These are phyloP conservation scores for Spea hammondii DNA, from an alignment of 2,797 vertebrate genomes.

Conservation along the genomic window DNA sequence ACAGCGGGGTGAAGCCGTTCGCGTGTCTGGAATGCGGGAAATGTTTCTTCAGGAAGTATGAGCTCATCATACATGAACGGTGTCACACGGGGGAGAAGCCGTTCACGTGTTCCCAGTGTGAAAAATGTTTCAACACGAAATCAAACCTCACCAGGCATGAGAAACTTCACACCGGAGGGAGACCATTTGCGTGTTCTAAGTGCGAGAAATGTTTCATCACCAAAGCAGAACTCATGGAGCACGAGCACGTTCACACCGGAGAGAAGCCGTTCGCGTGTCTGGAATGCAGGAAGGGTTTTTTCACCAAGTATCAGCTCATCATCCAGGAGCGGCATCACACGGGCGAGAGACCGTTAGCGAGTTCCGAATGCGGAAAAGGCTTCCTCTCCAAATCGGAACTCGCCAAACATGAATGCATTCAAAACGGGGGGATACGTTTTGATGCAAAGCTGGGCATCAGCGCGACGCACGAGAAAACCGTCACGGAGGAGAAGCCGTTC, in stretches of 20 bases:
- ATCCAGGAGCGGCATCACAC: not conserved
- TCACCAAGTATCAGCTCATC: not conserved
- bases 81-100: constrained; percentile 32
- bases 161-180: constrained; percentile 32
- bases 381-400: not conserved
- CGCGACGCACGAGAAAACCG: not conserved
- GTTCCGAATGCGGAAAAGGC: not conserved
- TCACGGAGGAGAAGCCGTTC: not conserved
- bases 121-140: constrained; percentile 62
- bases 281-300: constrained; percentile 4
- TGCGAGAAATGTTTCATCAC: constrained; percentile 62
- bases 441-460: too few relatives aligned
- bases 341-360: not conserved
- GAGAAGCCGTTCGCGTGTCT: constrained; percentile 47
- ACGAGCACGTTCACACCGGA: constrained; percentile 58
- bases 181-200: constrained; percentile 55
- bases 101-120: constrained; percentile 57
- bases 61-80: constrained; percentile 27
- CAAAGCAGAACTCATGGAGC: constrained; percentile 59
- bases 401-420: not conserved
- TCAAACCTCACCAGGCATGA: constrained; percentile 62
- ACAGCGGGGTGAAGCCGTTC: too few relatives aligned
- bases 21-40: not conserved
- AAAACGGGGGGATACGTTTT: not conserved
- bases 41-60: constrained; percentile 15